These are phyloP conservation scores for Amyelois transitella DNA, from an alignment of 1,140 invertebrate genomes.

Conservation along the genomic window DNA sequence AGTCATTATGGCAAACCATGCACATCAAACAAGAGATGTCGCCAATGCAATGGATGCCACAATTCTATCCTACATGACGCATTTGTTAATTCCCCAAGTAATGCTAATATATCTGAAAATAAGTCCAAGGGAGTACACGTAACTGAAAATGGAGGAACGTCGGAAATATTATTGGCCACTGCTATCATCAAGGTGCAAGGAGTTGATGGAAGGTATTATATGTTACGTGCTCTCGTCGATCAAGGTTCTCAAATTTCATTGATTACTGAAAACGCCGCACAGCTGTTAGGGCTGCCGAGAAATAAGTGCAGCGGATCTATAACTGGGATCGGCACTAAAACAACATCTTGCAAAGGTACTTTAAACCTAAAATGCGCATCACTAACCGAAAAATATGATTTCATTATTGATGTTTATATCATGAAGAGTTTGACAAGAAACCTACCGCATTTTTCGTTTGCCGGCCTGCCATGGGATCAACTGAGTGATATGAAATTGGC, in stretches of 20 bases:
- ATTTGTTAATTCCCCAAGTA: no score
- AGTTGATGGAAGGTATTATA: background rate
- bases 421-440: slow-evolving; percentile 21
- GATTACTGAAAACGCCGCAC: no score
- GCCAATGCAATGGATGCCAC: slow-evolving; percentile 4
- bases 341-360: no score
- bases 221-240: background rate
- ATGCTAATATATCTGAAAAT: no score
- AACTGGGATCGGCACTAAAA: no score
- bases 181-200: no score
- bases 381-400: slow-evolving; percentile 12
- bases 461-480: slow-evolving; percentile 16
- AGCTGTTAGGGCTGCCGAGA: no score
- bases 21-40: background rate
- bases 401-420: slow-evolving; percentile 18
- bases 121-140: no score
- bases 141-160: no score
- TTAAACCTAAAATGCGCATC: slow-evolving; percentile 12
- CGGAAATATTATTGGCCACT: no score
- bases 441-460: slow-evolving; percentile 17
- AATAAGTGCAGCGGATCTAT: no score
- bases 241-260: background rate
- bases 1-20: background rate
- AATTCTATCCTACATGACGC: slow-evolving; percentile 7
- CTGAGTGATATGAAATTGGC: slow-evolving; percentile 15